A percentile compares a stretch with the other conserved stretches of the same genome.
phyloP scores from a whole-genome alignment of 2,888 invertebrate genomes.

The Drosophila birchii region DNA sequence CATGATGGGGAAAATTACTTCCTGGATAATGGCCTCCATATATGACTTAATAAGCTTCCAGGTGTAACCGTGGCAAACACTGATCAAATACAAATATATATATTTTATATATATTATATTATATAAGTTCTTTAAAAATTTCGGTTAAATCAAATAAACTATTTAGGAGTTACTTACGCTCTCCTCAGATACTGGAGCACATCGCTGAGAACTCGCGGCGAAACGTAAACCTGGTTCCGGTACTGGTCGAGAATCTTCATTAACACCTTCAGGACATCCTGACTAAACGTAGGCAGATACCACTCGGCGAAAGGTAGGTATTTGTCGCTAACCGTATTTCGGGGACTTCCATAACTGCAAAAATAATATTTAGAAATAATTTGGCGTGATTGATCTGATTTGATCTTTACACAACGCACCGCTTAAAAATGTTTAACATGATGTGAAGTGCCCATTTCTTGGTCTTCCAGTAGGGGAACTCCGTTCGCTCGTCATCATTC shows the following conservation, averaged over 20 bases:
- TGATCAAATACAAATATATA: slow-evolving; percentile 73
- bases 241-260: slow-evolving; percentile 93
- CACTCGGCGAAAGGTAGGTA: slow-evolving; percentile 97
- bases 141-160: background rate
- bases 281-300: slow-evolving; percentile 97
- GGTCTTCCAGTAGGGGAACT: slow-evolving; percentile 98
- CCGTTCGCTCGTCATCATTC: slow-evolving; percentile 95
- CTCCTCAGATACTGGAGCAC: slow-evolving; percentile 96
- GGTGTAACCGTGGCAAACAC: slow-evolving; percentile 94
- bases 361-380: background rate
- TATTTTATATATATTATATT: no score
- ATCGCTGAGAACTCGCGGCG: slow-evolving; percentile 96
- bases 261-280: slow-evolving; percentile 94
- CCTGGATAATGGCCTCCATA: slow-evolving; percentile 96
- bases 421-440: slow-evolving; percentile 96
- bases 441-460: slow-evolving; percentile 99
- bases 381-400: background rate
- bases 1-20: slow-evolving; percentile 98
- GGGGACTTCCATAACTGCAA: slow-evolving; percentile 96
- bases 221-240: slow-evolving; percentile 92
- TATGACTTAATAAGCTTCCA: slow-evolving; percentile 99
- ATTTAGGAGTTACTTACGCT: slow-evolving; percentile 87
- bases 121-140: background rate
- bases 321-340: slow-evolving; percentile 94
- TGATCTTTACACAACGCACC: slow-evolving; percentile 86